Evolutionary conservation across 2,113 vertebrate genomes (phyloP), one percentile per base, ranked within the genome.

Genomic region (Cheilinus undulatus): DNA sequence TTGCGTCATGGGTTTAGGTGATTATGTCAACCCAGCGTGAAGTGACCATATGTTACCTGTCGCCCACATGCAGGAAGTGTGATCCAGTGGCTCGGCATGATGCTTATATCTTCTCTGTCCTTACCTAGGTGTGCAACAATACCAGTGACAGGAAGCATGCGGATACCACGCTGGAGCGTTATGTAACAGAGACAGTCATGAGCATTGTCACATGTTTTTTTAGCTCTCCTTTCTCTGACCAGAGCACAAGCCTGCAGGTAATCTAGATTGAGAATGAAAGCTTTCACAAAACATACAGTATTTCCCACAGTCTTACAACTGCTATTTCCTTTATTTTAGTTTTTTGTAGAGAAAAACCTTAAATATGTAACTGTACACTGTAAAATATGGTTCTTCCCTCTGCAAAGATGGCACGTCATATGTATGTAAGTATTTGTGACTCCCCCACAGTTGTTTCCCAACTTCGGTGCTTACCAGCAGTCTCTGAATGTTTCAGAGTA

Each of bases 181-280:
- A 99, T 0, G 97, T 99, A n/a, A 98, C 97, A 0, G 97, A 99
- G 78, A 99, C 97, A 0, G 96, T 98, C 85, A 99, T 99, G 97
- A 97, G 96, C 81, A 99, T 99, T 0, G 97, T 98, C 65, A 99
- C 97, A 1, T 98, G 97, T 3, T 99, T 99, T 94, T 99, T 99
- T 94, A 99, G 98, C 76, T 99, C 97, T 4, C 98, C 98, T 0
- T 99, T 99, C 91, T 99, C 98, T 7, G 98, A 99, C 87, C 98
- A 99, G 93, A 99, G 98, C 86, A 98, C 98, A 2, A 99, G 97
- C 52, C 88, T 99, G 86, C 98, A 99, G 98, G 98, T 99, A 92
- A 69, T 70, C 51, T 34, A 17, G 23, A 58, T 23, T 11, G 3
- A 30, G n/a, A 2, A 53, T 3, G 14, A 7, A 2, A 10, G 7